A percentile compares a stretch with the other conserved stretches of the same genome.
Evolutionary conservation across 2,888 invertebrate species (phyloP).

Genomic region (Diachrysia chrysitis): DNA sequence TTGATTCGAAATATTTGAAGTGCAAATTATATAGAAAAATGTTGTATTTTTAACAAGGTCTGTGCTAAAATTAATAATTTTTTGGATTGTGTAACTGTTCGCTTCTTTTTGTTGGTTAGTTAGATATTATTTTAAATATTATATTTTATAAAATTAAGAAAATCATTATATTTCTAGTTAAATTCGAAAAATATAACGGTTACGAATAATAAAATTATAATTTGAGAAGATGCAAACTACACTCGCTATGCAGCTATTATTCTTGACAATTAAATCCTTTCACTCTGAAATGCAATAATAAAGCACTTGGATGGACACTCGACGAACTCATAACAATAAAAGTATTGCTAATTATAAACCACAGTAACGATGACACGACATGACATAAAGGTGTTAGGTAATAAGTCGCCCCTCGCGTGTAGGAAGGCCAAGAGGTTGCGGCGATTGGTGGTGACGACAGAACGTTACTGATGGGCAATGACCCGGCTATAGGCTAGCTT

Average conservation of each 20-base stretch:
- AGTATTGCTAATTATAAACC: constrained; percentile 1
- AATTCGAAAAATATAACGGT: too few relatives aligned
- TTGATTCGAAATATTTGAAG: not conserved
- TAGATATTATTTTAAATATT: too few relatives aligned
- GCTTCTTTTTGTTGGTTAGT: not conserved
- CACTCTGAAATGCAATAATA: not conserved
- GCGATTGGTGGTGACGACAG: too few relatives aligned
- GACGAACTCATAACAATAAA: constrained; percentile 1
- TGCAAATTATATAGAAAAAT: not conserved
- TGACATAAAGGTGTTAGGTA: constrained; percentile 22
- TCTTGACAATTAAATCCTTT: not conserved
- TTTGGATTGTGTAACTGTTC: not conserved
- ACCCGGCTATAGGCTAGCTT: constrained; percentile 27
- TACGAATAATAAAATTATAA: too few relatives aligned
- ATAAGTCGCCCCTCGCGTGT: not conserved
- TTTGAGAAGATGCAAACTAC: too few relatives aligned
- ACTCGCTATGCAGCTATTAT: too few relatives aligned
- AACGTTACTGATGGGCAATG: too few relatives aligned
- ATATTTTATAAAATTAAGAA: too few relatives aligned
- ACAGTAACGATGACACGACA: not conserved
- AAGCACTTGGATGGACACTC: not conserved
- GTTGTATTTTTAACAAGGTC: not conserved
- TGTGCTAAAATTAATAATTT: not conserved
- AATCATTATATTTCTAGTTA: too few relatives aligned
- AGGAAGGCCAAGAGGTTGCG: constrained; percentile 29